Conservation (phyloP, 2,113 vertebrate species). For the Psammodynastes pulverulentus region DNA sequence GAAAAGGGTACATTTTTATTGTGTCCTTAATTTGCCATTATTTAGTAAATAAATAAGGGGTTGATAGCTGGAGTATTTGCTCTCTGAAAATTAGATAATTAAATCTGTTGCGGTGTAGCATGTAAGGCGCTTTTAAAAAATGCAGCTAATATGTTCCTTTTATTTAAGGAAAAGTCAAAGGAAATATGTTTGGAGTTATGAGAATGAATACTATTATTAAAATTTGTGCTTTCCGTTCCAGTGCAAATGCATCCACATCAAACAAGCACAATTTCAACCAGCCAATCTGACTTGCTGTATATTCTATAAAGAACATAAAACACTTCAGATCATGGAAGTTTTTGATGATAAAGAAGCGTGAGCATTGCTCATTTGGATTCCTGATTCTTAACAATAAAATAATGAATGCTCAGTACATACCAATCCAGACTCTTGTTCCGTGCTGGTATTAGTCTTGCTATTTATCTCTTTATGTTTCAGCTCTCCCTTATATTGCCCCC, state of each 20-base stretch:
- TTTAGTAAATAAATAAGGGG: slow-evolving; percentile 17
- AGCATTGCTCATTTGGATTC: neutral
- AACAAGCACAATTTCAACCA: neutral
- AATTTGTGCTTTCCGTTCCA: neutral
- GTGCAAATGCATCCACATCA: neutral
- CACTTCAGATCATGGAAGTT: neutral
- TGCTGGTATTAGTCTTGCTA: neutral
- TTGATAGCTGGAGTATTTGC: neutral
- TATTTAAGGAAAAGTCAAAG: neutral
- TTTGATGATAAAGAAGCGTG: accelerated
- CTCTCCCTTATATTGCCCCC: too few species aligned
- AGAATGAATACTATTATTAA: neutral
- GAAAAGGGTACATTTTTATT: slow-evolving; percentile 7
- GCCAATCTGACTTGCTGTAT: neutral
- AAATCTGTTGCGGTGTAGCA: neutral
- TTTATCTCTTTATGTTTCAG: neutral
- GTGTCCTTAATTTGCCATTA: slow-evolving; percentile 4
- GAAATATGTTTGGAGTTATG: neutral
- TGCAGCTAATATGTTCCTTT: neutral
- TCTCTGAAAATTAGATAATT: slow-evolving; percentile 19
- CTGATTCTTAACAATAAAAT: neutral
- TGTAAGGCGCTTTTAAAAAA: neutral
- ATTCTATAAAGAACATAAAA: slow-evolving; percentile 5
- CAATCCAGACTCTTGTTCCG: neutral
- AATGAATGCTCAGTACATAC: neutral